Evolutionary conservation across 2,113 vertebrate species (phyloP).

Genomic region (Halcyon malimbica): DNA sequence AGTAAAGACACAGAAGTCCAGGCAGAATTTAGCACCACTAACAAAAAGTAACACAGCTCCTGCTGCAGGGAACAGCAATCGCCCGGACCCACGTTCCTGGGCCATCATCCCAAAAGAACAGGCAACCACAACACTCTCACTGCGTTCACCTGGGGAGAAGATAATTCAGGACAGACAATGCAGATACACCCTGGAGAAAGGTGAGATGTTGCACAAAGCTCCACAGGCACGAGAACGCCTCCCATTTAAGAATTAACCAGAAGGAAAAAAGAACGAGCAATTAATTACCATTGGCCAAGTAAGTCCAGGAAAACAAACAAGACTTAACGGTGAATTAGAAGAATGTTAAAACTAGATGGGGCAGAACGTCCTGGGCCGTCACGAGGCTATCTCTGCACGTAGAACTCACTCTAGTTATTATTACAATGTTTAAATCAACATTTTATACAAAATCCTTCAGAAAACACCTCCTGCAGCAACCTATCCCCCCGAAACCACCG

Average conservation of each 20-base stretch:
- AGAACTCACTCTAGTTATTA: not conserved
- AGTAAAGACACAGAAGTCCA: not conserved
- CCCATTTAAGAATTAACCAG: not conserved
- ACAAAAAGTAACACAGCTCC: not conserved
- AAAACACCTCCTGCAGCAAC: not conserved
- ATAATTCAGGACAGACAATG: accelerated
- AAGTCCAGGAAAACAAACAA: not conserved
- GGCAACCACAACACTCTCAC: accelerated
- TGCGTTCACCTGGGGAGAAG: accelerated
- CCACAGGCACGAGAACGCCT: not conserved
- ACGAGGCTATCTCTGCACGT: accelerated
- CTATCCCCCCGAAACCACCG: not conserved
- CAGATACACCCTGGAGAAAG: accelerated
- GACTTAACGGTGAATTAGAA: not conserved
- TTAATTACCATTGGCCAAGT: not conserved
- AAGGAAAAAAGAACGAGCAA: not conserved
- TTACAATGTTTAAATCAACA: not conserved
- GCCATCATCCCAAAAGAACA: accelerated
- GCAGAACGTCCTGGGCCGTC: not conserved
- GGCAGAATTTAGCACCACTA: not conserved
- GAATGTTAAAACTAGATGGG: not conserved
- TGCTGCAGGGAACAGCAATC: not conserved
- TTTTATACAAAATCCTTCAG: not conserved
- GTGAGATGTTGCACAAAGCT: not conserved
- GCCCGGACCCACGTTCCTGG: accelerated